Conservation (phyloP, 2,113 vertebrate species). For the Sinocyclocheilus rhinocerous region DNA sequence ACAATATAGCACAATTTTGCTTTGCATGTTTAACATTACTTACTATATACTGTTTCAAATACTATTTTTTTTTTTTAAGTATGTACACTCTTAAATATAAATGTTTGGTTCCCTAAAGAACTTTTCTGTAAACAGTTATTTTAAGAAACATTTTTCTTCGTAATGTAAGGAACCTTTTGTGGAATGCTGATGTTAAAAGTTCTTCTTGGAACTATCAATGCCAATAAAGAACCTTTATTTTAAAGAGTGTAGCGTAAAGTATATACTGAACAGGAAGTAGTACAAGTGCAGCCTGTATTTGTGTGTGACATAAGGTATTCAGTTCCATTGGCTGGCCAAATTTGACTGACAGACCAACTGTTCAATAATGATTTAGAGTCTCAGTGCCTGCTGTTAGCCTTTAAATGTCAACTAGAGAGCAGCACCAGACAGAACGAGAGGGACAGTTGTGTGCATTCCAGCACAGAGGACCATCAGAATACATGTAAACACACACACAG, state of each 20-base stretch:
- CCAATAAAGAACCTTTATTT: neutral
- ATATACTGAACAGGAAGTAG: neutral
- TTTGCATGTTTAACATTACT: no score
- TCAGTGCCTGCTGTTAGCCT: neutral
- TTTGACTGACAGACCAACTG: neutral
- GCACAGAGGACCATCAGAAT: neutral
- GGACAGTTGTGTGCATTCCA: constrained; percentile 3
- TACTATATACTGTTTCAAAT: no score
- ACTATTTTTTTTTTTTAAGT: no score
- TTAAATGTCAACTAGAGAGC: constrained; percentile 45
- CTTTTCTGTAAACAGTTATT: no score
- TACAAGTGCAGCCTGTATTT: neutral
- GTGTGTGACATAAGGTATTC: neutral
- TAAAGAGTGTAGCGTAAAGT: neutral
- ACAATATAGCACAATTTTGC: no score
- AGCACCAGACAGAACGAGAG: constrained; percentile 25
- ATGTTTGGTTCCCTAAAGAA: no score
- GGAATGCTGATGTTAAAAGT: no score
- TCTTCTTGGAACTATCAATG: neutral
- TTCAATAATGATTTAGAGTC: neutral
- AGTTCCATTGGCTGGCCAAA: neutral
- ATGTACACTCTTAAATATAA: no score
- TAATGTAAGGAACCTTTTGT: no score
- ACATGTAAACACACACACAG: neutral
- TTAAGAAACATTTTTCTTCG: no score